Evolutionary conservation across 2,888 invertebrate species (phyloP).

Genomic region (Caenorhabditis panamensis): DNA sequence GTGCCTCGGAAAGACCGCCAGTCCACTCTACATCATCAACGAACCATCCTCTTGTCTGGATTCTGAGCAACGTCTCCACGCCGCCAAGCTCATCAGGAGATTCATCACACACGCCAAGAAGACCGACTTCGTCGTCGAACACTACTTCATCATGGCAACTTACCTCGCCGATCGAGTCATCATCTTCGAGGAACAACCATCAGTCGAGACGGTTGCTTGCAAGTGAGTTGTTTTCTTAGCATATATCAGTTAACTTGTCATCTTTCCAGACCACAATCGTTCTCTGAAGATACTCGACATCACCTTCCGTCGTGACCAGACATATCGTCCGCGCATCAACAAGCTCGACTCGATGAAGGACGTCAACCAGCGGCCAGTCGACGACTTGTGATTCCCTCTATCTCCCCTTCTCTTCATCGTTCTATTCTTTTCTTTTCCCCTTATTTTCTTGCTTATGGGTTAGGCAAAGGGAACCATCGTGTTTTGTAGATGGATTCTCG

Average conservation of each 20-base stretch:
- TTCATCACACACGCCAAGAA: conserved; percentile 99
- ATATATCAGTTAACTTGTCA: neutral
- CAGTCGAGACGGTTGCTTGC: conserved; percentile 91
- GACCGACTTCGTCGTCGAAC: conserved; percentile 99
- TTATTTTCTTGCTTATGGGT: too few species aligned
- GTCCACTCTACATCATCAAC: conserved; percentile 98
- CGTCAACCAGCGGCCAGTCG: conserved; percentile 97
- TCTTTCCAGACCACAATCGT: conserved; percentile 87
- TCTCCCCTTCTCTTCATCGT: too few species aligned
- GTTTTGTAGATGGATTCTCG: too few species aligned
- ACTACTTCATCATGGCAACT: conserved; percentile 99
- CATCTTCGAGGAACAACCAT: conserved; percentile 96
- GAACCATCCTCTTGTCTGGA: conserved; percentile 99
- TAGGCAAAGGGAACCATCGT: too few species aligned
- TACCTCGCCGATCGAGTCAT: conserved; percentile 97
- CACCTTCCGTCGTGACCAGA: conserved; percentile 98
- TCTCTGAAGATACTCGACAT: conserved; percentile 96
- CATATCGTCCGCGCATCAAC: conserved; percentile 97
- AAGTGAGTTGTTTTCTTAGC: conserved; percentile 82
- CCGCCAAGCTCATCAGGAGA: conserved; percentile 97
- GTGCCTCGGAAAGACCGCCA: conserved; percentile 97
- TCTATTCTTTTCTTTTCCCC: too few species aligned
- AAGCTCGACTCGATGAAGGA: conserved; percentile 98
- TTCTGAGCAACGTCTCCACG: conserved; percentile 99
- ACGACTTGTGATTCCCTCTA: too few species aligned